phyloP scores from a whole-genome alignment of 2,888 invertebrate species.

The Torymus auratus region DNA sequence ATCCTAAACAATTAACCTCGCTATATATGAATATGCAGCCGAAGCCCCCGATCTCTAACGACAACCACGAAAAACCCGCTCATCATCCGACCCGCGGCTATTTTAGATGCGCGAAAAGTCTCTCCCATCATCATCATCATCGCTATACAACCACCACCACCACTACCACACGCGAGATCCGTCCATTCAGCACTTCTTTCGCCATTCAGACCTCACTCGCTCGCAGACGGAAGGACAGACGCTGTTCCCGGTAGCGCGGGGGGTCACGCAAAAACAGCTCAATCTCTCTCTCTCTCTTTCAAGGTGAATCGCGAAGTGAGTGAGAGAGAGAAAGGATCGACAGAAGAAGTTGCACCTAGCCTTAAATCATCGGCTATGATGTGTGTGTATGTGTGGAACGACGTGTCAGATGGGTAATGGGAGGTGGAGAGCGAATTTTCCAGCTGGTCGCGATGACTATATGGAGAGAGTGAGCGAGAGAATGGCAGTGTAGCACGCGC shows the following conservation, averaged over 20 bases:
- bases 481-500: slow-evolving; percentile 27
- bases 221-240: slow-evolving; percentile 49
- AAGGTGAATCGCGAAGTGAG: slow-evolving; percentile 38
- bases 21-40: not conserved
- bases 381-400: not conserved
- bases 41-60: not conserved
- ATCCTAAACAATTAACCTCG: slow-evolving; percentile 30
- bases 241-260: slow-evolving; percentile 51
- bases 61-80: not conserved
- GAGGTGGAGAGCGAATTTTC: not conserved
- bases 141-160: no score
- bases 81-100: no score
- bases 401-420: slow-evolving; percentile 46
- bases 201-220: slow-evolving; percentile 16
- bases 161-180: not conserved
- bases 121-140: not conserved
- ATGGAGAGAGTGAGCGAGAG: slow-evolving; percentile 55
- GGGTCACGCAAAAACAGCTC: slow-evolving; percentile 23
- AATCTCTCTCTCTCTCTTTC: not conserved
- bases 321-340: not conserved
- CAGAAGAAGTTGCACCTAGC: slow-evolving; percentile 22
- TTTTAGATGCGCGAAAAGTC: slow-evolving; percentile 52
- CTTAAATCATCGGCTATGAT: slow-evolving; percentile 53
- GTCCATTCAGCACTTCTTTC: slow-evolving; percentile 50
- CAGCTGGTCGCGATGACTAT: slow-evolving; percentile 27